Conservation (phyloP, 2,888 invertebrate genomes). For the Plebejus argus region DNA sequence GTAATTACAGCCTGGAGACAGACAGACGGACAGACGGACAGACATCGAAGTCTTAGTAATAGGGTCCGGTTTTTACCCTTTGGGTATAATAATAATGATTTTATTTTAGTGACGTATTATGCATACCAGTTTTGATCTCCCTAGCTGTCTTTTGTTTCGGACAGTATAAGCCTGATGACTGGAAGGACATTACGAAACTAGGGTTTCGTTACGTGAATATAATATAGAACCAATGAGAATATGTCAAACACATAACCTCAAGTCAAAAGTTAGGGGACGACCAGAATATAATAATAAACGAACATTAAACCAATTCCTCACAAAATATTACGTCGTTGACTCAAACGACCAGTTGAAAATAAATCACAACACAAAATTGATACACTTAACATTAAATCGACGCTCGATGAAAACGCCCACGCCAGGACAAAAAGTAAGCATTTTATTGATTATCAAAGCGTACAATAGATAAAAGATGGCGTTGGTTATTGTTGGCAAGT, state of each 20-base stretch:
- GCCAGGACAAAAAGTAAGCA: constrained; percentile 46
- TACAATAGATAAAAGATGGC: constrained; percentile 78
- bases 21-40: too few species aligned
- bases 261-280: neutral
- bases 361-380: constrained; percentile 36
- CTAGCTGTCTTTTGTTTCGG: too few species aligned
- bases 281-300: neutral
- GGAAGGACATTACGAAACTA: neutral
- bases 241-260: neutral
- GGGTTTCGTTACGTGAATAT: neutral
- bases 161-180: too few species aligned
- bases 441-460: constrained; percentile 73
- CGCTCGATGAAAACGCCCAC: constrained; percentile 26
- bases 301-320: neutral
- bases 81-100: too few species aligned
- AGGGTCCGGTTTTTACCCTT: too few species aligned
- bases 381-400: constrained; percentile 20
- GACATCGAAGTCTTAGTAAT: too few species aligned
- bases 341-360: constrained; percentile 29
- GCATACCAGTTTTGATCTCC: too few species aligned
- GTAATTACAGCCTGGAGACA: too few species aligned
- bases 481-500: constrained; percentile 73
- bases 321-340: constrained; percentile 13
- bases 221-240: neutral
- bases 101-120: too few species aligned